Conservation (phyloP, 2,113 vertebrate species). For the Clinocottus analis region DNA sequence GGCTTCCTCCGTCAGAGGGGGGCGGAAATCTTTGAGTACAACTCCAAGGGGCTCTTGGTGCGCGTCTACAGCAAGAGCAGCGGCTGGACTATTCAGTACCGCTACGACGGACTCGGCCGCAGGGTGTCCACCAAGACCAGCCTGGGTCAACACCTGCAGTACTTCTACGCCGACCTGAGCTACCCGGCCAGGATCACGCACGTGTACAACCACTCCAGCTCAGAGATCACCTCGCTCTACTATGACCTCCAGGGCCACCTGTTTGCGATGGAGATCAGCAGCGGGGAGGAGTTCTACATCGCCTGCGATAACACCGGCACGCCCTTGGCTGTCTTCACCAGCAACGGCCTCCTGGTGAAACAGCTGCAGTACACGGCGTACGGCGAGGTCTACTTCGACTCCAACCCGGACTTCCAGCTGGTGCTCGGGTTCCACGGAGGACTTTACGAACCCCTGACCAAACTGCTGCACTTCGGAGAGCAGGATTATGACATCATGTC, state of each 20-base stretch:
- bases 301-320: constrained; percentile 97
- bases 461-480: constrained; percentile 95
- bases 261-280: constrained; percentile 99
- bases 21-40: constrained; percentile 96
- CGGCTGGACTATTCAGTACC: constrained; percentile 95
- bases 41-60: constrained; percentile 95
- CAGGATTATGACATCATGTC: constrained; percentile 97
- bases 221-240: constrained; percentile 97
- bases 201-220: constrained; percentile 97
- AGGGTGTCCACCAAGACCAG: constrained; percentile 95
- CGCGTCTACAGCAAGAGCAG: constrained; percentile 96
- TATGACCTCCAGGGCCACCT: constrained; percentile 98
- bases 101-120: constrained; percentile 94
- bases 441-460: constrained; percentile 95
- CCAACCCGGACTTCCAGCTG: constrained; percentile 96
- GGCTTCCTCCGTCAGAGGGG: constrained; percentile 96
- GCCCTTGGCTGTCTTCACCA: constrained; percentile 95
- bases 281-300: constrained; percentile 97
- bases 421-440: constrained; percentile 98
- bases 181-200: constrained; percentile 96
- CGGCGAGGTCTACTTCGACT: constrained; percentile 97
- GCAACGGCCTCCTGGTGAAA: constrained; percentile 95
- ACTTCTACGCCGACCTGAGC: constrained; percentile 96
- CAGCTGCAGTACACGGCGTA: constrained; percentile 98
- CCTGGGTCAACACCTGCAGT: constrained; percentile 94